Conservation (phyloP, 2,113 vertebrate species). For the Pseudolaguvia tuberculata region DNA sequence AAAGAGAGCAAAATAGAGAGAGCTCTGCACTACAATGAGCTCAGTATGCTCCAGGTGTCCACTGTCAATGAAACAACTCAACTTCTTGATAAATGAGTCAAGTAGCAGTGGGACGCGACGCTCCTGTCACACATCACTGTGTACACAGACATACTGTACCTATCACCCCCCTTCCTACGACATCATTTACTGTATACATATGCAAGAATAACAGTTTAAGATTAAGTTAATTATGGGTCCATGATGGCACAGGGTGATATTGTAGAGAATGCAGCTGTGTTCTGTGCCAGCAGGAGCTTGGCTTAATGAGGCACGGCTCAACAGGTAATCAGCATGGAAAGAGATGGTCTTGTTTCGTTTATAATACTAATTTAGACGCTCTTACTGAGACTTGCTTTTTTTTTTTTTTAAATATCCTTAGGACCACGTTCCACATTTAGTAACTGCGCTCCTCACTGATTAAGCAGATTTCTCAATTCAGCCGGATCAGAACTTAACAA, state of each 20-base stretch:
- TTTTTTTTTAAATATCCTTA: no score
- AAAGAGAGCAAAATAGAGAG: background rate
- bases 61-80: slow-evolving; percentile 15
- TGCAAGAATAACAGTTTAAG: background rate
- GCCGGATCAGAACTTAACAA: background rate
- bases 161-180: background rate
- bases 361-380: background rate
- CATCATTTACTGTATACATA: no score
- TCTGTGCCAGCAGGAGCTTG: slow-evolving; percentile 13
- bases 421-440: no score
- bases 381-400: slow-evolving; percentile 1
- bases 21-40: slow-evolving; percentile 1
- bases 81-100: slow-evolving; percentile 26
- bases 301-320: slow-evolving; percentile 9
- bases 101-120: slow-evolving; percentile 1
- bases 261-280: background rate
- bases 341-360: background rate
- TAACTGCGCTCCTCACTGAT: no score
- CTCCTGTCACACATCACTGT: background rate
- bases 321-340: slow-evolving; percentile 9
- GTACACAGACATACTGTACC: background rate
- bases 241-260: background rate
- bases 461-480: no score
- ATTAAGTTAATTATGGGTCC: background rate
- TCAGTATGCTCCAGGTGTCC: slow-evolving; percentile 24